Base-by-base conservation (phyloP, 2,888 invertebrate species). In the Pterostichus madidus region DNA sequence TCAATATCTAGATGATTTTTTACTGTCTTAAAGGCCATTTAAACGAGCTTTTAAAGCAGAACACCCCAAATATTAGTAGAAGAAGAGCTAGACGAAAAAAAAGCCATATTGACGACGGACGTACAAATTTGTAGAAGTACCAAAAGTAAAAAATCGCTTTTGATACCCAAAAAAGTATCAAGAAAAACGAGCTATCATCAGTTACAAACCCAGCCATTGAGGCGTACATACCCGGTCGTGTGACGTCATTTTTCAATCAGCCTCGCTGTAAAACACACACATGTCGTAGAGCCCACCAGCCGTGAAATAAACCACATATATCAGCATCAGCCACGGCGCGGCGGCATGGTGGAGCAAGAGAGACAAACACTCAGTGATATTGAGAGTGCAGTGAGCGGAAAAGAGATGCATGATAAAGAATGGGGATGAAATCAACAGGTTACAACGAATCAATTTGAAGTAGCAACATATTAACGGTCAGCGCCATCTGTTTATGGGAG, bases 371-470 rank as follows among this genome's bases (percentile, higher is more conserved):
- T 17, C 13, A 31, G 0, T 44, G 46, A 64, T n/a, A 64, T 35
- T n/a, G 31, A 35, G 17, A 44, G 3, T n/a, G 52, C 13, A 32
- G 49, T 13, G 13, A 24, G 75, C 17, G 24, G 6, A 52, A 75
- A 32, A 32, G 75, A 52, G 49, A 52, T 73, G 17, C 52, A 52
- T 52, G 32, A 52, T n/a, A 8, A 39, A 32, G 64, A 79, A 11
- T 46, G 49, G 4, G 11, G 53, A n/a, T n/a, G 24, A 79, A 52
- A 68, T 64, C 79, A 79, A 79, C 79, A 79, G 79, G 79, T 79
- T 79, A 79, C 52, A 64, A 24, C 17, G 61, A 78, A 78, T 78
- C 78, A 79, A 52, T 79, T 79, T 79, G 31, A 64, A 64, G 64
- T 56, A 78, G 61, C 78, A n/a, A 56, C n/a, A 11, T 61, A 61